These are phyloP conservation scores for Holothuria leucospilota DNA, from an alignment of 53 echinoderm and acorn worm species.

Conservation along the genomic window DNA sequence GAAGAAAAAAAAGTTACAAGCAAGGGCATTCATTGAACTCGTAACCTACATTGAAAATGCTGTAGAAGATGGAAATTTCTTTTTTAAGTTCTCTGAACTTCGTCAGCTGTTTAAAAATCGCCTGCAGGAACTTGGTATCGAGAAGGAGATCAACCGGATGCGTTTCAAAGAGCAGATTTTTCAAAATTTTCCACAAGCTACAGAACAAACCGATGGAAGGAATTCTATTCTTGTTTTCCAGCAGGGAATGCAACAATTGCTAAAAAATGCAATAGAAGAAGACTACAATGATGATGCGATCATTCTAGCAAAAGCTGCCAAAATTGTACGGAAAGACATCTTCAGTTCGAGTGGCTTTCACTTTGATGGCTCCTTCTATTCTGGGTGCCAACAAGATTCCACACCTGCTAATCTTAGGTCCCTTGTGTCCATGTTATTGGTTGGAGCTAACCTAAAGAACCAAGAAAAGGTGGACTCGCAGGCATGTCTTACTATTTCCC, in stretches of 20 bases:
- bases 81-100: too few species aligned
- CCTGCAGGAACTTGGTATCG: constrained; percentile 1
- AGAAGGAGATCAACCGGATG: constrained; percentile 10
- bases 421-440: constrained; percentile 39
- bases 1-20: constrained; percentile 17
- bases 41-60: constrained; percentile 19
- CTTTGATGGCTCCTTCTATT: constrained; percentile 3
- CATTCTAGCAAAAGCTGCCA: not conserved
- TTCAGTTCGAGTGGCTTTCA: not conserved
- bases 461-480: not conserved
- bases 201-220: too few species aligned
- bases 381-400: too few species aligned
- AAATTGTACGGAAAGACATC: not conserved
- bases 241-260: constrained; percentile 22
- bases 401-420: constrained; percentile 12
- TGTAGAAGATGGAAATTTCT: not conserved
- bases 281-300: constrained; percentile 13
- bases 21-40: constrained; percentile 37
- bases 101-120: too few species aligned
- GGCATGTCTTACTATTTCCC: too few species aligned
- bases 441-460: constrained; percentile 32
- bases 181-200: not conserved
- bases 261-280: too few species aligned
- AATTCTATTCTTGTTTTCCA: constrained; percentile 16
- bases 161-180: constrained; percentile 18